Percentiles rank a stretch among this genome's conserved stretches.
Conservation (phyloP, 2,797 vertebrate species). For the Ibycter americanus region DNA sequence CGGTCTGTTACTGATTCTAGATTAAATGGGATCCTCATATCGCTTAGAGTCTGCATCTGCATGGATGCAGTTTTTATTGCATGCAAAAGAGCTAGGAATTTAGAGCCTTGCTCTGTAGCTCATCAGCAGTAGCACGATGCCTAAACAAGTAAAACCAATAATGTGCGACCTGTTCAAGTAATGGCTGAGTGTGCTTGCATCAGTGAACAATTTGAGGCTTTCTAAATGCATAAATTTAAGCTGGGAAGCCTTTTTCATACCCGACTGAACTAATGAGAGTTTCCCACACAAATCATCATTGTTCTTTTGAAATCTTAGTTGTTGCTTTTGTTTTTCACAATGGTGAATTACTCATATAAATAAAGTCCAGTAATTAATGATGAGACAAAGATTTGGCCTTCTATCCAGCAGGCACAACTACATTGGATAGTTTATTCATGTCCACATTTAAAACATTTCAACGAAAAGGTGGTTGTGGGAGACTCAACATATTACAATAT, state of each 20-base stretch:
- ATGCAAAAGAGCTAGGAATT: background rate
- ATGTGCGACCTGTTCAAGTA: background rate
- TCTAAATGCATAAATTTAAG: conserved; percentile 35
- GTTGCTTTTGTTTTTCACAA: conserved; percentile 63
- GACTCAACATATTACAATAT: background rate
- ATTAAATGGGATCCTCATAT: background rate
- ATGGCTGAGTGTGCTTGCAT: conserved; percentile 18
- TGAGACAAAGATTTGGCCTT: conserved; percentile 2
- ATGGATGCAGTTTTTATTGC: background rate
- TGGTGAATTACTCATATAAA: conserved; percentile 53
- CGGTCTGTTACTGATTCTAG: background rate
- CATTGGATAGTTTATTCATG: background rate
- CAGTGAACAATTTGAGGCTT: conserved; percentile 47
- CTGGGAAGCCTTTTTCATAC: conserved; percentile 21
- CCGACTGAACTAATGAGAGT: conserved; percentile 37
- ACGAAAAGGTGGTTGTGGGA: background rate
- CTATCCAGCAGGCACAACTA: background rate
- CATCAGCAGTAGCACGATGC: background rate
- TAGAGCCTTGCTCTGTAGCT: background rate
- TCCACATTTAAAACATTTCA: background rate
- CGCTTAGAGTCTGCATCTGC: background rate
- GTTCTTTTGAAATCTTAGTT: conserved; percentile 61
- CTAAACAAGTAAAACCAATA: background rate
- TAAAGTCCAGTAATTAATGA: conserved; percentile 55
- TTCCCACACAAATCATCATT: conserved; percentile 56